Base-by-base conservation (phyloP, 2,888 invertebrate genomes). In the Orchesellides sinensis region DNA sequence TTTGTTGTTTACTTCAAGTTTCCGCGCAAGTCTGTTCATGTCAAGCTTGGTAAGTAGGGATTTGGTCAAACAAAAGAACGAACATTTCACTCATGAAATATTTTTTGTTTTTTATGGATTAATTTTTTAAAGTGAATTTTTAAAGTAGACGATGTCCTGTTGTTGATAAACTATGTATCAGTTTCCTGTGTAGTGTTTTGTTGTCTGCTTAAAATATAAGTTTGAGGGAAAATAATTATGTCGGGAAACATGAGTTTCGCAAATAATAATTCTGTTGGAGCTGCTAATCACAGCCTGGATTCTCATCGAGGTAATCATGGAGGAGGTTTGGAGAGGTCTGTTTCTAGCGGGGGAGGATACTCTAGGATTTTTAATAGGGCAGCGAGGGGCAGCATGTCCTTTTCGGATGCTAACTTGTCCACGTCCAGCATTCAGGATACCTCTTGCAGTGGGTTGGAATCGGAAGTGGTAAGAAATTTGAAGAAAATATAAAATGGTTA, bases 161-260 rank as follows among this genome's bases (percentile, higher is more conserved):
- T n/a, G n/a, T n/a, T n/a, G n/a, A n/a, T n/a, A n/a, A n/a, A n/a
- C n/a, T n/a, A n/a, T n/a, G n/a, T n/a, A n/a, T n/a, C n/a, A n/a
- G n/a, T n/a, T n/a, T n/a, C n/a, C n/a, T n/a, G n/a, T n/a, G n/a
- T n/a, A n/a, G n/a, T n/a, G n/a, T n/a, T n/a, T n/a, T n/a, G n/a
- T n/a, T n/a, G n/a, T n/a, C n/a, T n/a, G n/a, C n/a, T n/a, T n/a
- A n/a, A n/a, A n/a, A n/a, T n/a, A n/a, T n/a, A n/a, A n/a, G 32
- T 32, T 32, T 10, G 32, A 10, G 10, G 32, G 6, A 6, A 32
- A 6, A 32, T 70, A 17, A 63, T 59, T 25, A 81, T 75, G 75
- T 75, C 75, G 25, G 75, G 75, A 8, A 75, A 75, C 54, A 75
- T 75, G 65, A 75, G 54, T 65, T 66, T 40, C 29, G 19, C 52